These are phyloP conservation scores for Chionis minor DNA, from an alignment of 2,113 vertebrate genomes.

Conservation along the genomic window DNA sequence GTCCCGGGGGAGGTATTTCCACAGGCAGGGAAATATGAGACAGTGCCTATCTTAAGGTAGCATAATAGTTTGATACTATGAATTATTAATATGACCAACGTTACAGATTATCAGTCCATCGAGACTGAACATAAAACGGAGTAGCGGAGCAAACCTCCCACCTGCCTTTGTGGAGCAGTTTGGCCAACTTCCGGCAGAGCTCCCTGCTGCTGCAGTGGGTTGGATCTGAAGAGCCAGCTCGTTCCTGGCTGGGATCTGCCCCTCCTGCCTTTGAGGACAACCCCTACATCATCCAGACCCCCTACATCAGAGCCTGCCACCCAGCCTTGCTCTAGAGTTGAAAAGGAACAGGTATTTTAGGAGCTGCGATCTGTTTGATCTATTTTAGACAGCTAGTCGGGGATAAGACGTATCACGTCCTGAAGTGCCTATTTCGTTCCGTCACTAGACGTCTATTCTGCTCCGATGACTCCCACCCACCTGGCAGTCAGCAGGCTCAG, in stretches of 20 bases:
- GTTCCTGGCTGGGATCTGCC: neutral
- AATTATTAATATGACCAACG: neutral
- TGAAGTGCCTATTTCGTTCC: neutral
- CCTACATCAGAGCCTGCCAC: neutral
- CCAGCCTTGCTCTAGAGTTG: neutral
- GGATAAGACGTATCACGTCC: neutral
- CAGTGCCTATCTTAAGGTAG: neutral
- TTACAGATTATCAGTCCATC: neutral
- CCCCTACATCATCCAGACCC: neutral
- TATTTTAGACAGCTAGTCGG: neutral
- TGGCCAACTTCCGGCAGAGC: neutral
- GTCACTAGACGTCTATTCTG: neutral
- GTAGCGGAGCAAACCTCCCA: neutral
- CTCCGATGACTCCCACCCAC: neutral
- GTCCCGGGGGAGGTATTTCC: neutral
- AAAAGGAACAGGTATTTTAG: neutral
- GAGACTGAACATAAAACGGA: neutral
- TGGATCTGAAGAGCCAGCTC: neutral
- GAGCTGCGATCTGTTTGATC: neutral
- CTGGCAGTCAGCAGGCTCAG: neutral
- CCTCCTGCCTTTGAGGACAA: neutral
- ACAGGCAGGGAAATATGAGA: neutral
- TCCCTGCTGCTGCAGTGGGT: no score
- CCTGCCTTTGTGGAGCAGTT: neutral
- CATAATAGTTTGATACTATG: neutral